Evolutionary conservation across 2,797 vertebrate species (phyloP), one percentile per base, ranked within the genome.

Genomic region (Synaphobranchus kaupii): DNA sequence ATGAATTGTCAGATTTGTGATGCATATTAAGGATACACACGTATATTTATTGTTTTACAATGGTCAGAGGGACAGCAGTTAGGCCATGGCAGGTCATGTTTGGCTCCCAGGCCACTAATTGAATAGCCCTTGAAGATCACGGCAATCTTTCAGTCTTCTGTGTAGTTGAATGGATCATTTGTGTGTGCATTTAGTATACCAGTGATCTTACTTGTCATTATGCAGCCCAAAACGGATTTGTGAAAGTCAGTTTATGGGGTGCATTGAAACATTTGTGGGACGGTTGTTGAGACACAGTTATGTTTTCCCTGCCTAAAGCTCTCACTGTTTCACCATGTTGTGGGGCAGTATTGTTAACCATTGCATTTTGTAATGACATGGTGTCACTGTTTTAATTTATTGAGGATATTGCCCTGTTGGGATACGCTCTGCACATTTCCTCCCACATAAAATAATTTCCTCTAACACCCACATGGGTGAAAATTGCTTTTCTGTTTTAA

Each of bases 341-440:
- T 93, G 93, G 92, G 93, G 90, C 88, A 92, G 54, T 89, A 90
- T 83, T 92, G 89, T 89, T 90, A 91, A 91, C 91, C 92, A 88
- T 90, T 48, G 88, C 85, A 94, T 89, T 93, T 94, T 95, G 92
- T 94, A 92, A 90, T 92, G 78, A 91, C 93, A 93, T 93, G 94
- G 93, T 93, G 91, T 92, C 78, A 48, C 20, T 48, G 22, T 48
- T 81, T 81, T 81, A 81, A 81, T 78, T 78, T 78, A 78, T 44
- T 78, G 73, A 44, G 73, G 73, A 39, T 78, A 81, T 48, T 81
- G 78, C 78, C 44, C 47, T 81, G 78, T 81, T 81, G 78, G 44
- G 44, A 50, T 20, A 39, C 39, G 50, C 28, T 76, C 50, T 22
- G n/a, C 50, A n/a, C 34, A 34, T 76, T 86, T 58, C 52, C 52